These are phyloP conservation scores for Homalodisca vitripennis DNA, from an alignment of 1,140 invertebrate genomes.

Conservation along the genomic window DNA sequence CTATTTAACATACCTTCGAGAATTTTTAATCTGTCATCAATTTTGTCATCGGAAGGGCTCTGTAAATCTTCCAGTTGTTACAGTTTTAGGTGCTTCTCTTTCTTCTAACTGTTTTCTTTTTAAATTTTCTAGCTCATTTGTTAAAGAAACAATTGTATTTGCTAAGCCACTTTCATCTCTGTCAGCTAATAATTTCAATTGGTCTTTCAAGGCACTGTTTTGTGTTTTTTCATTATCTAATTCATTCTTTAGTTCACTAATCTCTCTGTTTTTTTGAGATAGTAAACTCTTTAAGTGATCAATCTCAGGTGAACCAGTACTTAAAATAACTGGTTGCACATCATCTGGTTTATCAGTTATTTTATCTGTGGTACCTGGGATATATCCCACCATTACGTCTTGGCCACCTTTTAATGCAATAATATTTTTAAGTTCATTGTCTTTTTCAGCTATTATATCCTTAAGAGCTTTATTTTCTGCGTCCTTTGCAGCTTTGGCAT, in stretches of 20 bases:
- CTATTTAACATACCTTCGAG: neutral
- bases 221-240: neutral
- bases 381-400: too few species aligned
- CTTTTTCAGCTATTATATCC: neutral
- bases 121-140: neutral
- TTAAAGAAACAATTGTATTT: neutral
- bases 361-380: too few species aligned
- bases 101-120: neutral
- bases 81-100: neutral
- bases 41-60: neutral
- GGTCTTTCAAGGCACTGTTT: neutral
- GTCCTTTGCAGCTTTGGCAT: neutral
- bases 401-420: too few species aligned
- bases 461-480: neutral
- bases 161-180: neutral
- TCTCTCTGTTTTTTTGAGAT: neutral
- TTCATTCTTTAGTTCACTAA: too few species aligned
- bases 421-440: too few species aligned
- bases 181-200: neutral
- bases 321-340: too few species aligned
- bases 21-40: neutral
- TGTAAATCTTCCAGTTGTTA: neutral
- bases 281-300: too few species aligned
- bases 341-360: too few species aligned
- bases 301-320: too few species aligned